These are phyloP conservation scores for Paracanthobrama guichenoti DNA, from an alignment of 2,113 vertebrate species.

Conservation along the genomic window DNA sequence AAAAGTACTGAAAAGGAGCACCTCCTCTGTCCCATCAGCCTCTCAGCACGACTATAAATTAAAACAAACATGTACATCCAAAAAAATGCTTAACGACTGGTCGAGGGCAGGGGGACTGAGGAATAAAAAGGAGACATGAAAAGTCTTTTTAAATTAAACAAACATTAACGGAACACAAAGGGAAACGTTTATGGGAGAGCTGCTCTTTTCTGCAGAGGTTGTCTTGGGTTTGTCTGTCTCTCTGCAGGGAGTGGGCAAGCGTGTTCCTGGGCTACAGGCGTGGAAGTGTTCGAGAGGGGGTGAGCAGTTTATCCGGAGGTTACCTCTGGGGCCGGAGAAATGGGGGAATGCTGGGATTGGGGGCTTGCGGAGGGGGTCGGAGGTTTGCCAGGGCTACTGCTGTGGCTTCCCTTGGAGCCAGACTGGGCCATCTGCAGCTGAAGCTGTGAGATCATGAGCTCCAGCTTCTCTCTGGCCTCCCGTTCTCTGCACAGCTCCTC, in stretches of 20 bases:
- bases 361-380: conserved; percentile 58
- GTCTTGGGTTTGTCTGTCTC: conserved; percentile 60
- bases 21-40: conserved; percentile 63
- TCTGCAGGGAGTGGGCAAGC: conserved; percentile 34
- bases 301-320: conserved; percentile 40
- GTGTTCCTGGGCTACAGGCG: conserved; percentile 7
- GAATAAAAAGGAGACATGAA: neutral
- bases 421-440: conserved; percentile 86
- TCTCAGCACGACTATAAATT: conserved; percentile 71
- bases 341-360: conserved; percentile 68
- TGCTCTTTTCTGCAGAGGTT: conserved; percentile 56
- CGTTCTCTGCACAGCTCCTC: conserved; percentile 90
- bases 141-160: conserved; percentile 35
- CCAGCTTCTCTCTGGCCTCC: conserved; percentile 90
- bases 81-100: conserved; percentile 71
- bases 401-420: conserved; percentile 59
- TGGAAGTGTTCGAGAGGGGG: conserved; percentile 56
- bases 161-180: neutral
- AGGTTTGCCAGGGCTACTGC: neutral
- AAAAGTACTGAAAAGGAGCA: conserved; percentile 9
- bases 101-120: conserved; percentile 41
- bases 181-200: conserved; percentile 3
- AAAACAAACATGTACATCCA: conserved; percentile 68
- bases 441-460: conserved; percentile 89
- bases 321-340: conserved; percentile 58